These are phyloP conservation scores for Sebastes reedi DNA, from an alignment of 2,797 vertebrate species.

Conservation along the genomic window DNA sequence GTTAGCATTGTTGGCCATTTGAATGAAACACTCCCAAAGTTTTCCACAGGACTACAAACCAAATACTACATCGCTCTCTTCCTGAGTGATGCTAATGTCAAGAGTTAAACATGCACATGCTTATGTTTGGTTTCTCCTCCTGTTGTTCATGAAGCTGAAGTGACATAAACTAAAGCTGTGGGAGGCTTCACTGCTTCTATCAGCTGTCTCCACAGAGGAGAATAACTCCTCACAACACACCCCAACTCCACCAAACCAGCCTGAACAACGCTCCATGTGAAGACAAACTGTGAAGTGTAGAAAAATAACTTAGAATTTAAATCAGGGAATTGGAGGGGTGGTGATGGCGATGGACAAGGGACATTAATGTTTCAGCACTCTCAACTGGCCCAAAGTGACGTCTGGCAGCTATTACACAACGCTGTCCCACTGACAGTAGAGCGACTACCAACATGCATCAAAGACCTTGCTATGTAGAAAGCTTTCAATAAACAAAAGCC, in stretches of 20 bases:
- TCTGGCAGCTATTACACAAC: slow-evolving; percentile 72
- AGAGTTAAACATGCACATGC: slow-evolving; percentile 42
- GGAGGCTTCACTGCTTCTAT: slow-evolving; percentile 27
- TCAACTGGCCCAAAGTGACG: slow-evolving; percentile 65
- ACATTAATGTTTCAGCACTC: slow-evolving; percentile 75
- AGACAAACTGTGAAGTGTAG: slow-evolving; percentile 55
- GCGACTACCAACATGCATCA: slow-evolving; percentile 30
- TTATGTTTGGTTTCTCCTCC: slow-evolving; percentile 52
- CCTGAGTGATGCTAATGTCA: slow-evolving; percentile 29
- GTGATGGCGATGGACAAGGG: not conserved
- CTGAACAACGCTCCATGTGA: slow-evolving; percentile 30
- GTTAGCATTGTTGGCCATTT: not conserved
- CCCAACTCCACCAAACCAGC: not conserved
- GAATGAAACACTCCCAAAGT: slow-evolving; percentile 8
- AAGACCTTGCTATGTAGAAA: slow-evolving; percentile 25
- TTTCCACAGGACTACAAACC: not conserved
- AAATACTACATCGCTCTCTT: slow-evolving; percentile 10
- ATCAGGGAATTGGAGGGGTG: slow-evolving; percentile 41
- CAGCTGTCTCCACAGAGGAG: slow-evolving; percentile 37
- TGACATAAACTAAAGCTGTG: slow-evolving; percentile 34
- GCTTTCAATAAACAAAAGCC: slow-evolving; percentile 29
- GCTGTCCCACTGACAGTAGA: slow-evolving; percentile 35
- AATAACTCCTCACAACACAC: not conserved
- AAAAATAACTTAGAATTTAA: slow-evolving; percentile 68
- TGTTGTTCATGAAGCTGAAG: slow-evolving; percentile 25